Conservation (phyloP, 2,888 invertebrate species). For the Agriotes lineatus region DNA sequence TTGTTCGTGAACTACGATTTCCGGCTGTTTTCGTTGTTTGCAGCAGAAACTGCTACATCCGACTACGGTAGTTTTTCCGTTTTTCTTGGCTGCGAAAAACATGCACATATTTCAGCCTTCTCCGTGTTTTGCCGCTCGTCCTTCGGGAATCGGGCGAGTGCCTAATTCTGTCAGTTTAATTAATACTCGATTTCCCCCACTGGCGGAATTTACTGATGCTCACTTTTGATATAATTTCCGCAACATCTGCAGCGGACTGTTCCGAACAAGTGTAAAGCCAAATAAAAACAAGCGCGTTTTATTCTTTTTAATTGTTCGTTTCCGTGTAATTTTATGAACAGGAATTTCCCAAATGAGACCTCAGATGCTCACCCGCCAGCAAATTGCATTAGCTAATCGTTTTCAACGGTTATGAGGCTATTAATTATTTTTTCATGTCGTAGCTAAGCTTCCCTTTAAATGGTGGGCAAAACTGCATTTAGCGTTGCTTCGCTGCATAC, state of each 20-base stretch:
- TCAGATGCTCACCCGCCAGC: slow-evolving; percentile 8
- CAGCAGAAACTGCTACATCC: neutral
- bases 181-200: slow-evolving; percentile 3
- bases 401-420: slow-evolving; percentile 18
- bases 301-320: slow-evolving; percentile 28
- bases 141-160: neutral
- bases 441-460: no score
- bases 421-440: slow-evolving; percentile 13
- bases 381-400: slow-evolving; percentile 26
- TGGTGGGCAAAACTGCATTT: no score
- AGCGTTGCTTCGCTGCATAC: no score
- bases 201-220: slow-evolving; percentile 7
- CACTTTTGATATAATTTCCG: slow-evolving; percentile 11
- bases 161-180: slow-evolving; percentile 6
- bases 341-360: slow-evolving; percentile 26
- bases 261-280: slow-evolving; percentile 10
- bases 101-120: neutral
- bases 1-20: slow-evolving; percentile 9
- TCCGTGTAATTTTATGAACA: slow-evolving; percentile 27
- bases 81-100: neutral
- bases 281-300: slow-evolving; percentile 12
- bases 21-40: slow-evolving; percentile 2
- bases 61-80: neutral
- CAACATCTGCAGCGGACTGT: slow-evolving; percentile 18
- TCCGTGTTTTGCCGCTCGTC: neutral